phyloP scores from a whole-genome alignment of 2,888 invertebrate genomes.

The Drosophila tripunctata region DNA sequence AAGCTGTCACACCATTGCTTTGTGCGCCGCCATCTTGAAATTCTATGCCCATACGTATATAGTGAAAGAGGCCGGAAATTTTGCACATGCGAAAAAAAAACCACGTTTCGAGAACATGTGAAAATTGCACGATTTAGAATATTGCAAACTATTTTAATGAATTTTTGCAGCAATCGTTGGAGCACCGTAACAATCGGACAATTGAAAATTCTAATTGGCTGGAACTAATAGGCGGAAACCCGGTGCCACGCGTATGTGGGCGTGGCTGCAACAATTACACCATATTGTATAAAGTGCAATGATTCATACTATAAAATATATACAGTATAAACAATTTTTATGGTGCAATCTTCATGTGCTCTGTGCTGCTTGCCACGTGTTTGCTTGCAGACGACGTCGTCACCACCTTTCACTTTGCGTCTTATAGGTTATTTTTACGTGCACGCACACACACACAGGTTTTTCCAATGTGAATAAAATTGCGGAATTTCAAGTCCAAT shows the following conservation, averaged over 20 bases:
- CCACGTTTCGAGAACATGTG: constrained; percentile 41
- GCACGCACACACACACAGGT: constrained; percentile 29
- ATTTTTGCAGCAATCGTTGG: background rate
- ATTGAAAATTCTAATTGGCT: background rate
- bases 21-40: constrained; percentile 73
- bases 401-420: constrained; percentile 71
- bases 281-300: constrained; percentile 50
- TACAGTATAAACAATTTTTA: constrained; percentile 22
- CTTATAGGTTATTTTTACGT: constrained; percentile 54
- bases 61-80: constrained; percentile 51
- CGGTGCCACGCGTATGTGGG: constrained; percentile 45
- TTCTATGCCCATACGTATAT: constrained; percentile 49
- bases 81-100: constrained; percentile 43
- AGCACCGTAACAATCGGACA: background rate
- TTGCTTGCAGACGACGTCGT: constrained; percentile 46
- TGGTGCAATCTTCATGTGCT: constrained; percentile 21
- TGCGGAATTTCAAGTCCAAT: constrained; percentile 46
- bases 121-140: constrained; percentile 4
- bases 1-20: constrained; percentile 46
- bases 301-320: constrained; percentile 21
- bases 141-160: background rate
- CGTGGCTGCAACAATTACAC: constrained; percentile 60
- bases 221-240: background rate
- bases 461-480: constrained; percentile 40
- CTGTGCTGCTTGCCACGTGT: constrained; percentile 66